These are phyloP conservation scores for Conopomorpha cramerella DNA, from an alignment of 1,140 invertebrate genomes.

Conservation along the genomic window DNA sequence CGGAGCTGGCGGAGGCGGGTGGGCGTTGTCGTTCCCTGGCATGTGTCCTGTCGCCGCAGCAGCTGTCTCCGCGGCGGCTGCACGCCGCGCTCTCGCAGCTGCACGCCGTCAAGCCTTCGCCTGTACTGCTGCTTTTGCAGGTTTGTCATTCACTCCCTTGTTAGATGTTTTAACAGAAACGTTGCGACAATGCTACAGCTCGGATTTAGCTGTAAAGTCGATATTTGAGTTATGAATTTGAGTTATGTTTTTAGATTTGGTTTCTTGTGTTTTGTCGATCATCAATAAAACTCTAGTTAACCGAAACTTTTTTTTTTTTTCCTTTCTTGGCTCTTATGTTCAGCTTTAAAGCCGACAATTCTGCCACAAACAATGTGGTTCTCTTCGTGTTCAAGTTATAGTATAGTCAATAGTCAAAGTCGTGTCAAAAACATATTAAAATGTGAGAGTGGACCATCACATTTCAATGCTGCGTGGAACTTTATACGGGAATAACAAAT, in stretches of 20 bases:
- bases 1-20: constrained; percentile 18
- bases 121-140: constrained; percentile 47
- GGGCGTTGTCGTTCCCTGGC: constrained; percentile 33
- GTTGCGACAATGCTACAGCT: background rate
- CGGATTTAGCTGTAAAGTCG: background rate
- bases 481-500: no score
- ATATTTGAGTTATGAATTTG: background rate
- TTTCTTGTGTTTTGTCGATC: background rate
- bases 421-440: background rate
- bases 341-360: no score
- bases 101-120: constrained; percentile 29
- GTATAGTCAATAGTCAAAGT: background rate
- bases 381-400: background rate
- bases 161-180: background rate
- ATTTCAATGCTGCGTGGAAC: constrained; percentile 1
- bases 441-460: background rate
- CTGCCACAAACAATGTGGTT: background rate
- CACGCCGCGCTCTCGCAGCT: constrained; percentile 38
- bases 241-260: background rate
- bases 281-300: background rate
- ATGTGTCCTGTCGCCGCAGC: constrained; percentile 46
- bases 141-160: constrained; percentile 9
- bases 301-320: no score
- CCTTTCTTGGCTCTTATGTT: no score
- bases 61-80: constrained; percentile 39